Evolutionary conservation across 2,797 vertebrate species (phyloP), one percentile per base, ranked within the genome.

Genomic region (Trachurus trachurus): DNA sequence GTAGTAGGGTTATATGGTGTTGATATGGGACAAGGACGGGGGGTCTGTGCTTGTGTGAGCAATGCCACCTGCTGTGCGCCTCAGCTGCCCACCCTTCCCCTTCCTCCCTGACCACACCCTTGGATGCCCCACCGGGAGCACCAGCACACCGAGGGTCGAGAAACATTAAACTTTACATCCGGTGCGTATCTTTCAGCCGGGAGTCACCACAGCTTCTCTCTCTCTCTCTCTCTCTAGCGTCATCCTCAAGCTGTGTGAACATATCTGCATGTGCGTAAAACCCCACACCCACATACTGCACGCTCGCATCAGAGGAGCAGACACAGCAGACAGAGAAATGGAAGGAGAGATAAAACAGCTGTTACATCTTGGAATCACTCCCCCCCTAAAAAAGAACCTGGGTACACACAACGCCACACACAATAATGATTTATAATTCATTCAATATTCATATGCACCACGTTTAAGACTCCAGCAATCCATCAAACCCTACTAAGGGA

Each of bases 11-110:
- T 78, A 70, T 80, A 71, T 72, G 80, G 89, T 86, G 89, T 88
- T 90, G 90, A 93, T 90, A 81, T 62, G 85, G 66, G 82, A 88
- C 84, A 81, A 83, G 83, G 84, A 87, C 80, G 3, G 70, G 66
- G 60, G 26, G n/a, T n/a, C n/a, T 79, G 42, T 78, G 89, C 65
- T 84, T 77, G 76, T 73, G 71, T 66, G 80, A 90, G 91, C 91
- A 87, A 85, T 88, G 79, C 88, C 93, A 94, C 90, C 91, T 93
- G 93, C 93, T 88, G 63, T 69, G 45, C 10, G 56, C 76, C 77
- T 88, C 93, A 91, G 91, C 92, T 92, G 90, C 88, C 86, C 80
- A 64, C 76, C 81, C 83, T 67, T 77, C 64, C 74, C 31, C 31
- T 34, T 34, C 31, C 31, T 34, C 31, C 31, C 26, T 66, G 83